phyloP scores from a whole-genome alignment of 92 coral and sea anemone genomes.

The Chrysogorgia sp. region DNA sequence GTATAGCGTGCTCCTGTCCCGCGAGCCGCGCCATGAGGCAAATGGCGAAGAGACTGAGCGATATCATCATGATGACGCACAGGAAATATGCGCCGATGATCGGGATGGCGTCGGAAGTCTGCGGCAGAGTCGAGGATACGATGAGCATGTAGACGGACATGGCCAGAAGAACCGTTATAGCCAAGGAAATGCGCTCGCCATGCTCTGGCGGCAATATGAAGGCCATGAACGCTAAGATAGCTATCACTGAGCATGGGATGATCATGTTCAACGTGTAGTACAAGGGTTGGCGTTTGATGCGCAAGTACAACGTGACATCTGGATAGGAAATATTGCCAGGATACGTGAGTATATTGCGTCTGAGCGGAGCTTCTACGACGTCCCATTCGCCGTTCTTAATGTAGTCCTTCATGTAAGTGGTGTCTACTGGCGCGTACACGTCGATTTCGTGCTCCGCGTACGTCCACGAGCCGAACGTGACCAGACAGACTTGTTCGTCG shows the following conservation, averaged over 20 bases:
- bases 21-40: slow-evolving; percentile 60
- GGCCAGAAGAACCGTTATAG: slow-evolving; percentile 81
- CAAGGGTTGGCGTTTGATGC: slow-evolving; percentile 72
- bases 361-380: slow-evolving; percentile 63
- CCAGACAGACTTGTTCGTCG: slow-evolving; percentile 76
- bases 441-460: slow-evolving; percentile 68
- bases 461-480: slow-evolving; percentile 88
- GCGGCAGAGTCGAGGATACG: slow-evolving; percentile 77
- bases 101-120: slow-evolving; percentile 83
- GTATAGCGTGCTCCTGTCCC: too few species aligned
- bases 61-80: slow-evolving; percentile 73
- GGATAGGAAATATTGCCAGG: slow-evolving; percentile 65
- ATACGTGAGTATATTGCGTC: slow-evolving; percentile 69
- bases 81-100: slow-evolving; percentile 73
- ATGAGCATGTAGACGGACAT: slow-evolving; percentile 80
- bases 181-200: slow-evolving; percentile 83
- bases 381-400: slow-evolving; percentile 88
- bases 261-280: slow-evolving; percentile 77
- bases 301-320: slow-evolving; percentile 69
- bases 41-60: slow-evolving; percentile 69
- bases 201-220: slow-evolving; percentile 79
- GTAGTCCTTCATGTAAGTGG: slow-evolving; percentile 72
- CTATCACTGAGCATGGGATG: slow-evolving; percentile 74
- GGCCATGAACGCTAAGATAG: slow-evolving; percentile 67
- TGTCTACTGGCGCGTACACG: slow-evolving; percentile 47